Evolutionary conservation across 2,113 vertebrate genomes (phyloP).

Genomic region (Cebus imitator): DNA sequence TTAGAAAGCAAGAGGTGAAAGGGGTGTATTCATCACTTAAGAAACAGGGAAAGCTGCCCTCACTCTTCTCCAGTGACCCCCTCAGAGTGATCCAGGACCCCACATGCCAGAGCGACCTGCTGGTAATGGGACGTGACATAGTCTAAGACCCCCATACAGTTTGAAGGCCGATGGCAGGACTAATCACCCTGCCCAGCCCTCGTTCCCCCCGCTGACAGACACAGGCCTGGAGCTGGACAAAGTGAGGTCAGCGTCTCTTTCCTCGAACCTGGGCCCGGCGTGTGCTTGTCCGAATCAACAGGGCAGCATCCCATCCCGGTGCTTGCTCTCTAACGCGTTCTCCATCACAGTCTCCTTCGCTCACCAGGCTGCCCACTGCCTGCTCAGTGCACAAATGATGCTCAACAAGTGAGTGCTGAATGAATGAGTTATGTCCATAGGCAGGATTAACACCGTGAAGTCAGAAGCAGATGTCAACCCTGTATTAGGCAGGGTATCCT

Average conservation of each 20-base stretch:
- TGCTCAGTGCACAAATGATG: neutral
- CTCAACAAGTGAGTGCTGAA: neutral
- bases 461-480: neutral
- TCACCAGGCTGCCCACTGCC: neutral
- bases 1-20: conserved; percentile 18
- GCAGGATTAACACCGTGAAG: neutral
- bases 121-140: neutral
- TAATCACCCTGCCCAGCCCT: neutral
- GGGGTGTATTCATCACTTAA: neutral
- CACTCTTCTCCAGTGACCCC: neutral
- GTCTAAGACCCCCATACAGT: neutral
- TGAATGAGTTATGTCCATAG: neutral
- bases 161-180: neutral
- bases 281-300: too few relatives aligned
- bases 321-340: neutral
- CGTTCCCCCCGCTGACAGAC: neutral
- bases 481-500: neutral
- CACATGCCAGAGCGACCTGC: neutral
- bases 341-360: neutral
- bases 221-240: neutral
- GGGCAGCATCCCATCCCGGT: neutral
- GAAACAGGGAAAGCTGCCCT: neutral
- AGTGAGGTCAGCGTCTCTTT: neutral
- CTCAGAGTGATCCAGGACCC: neutral
- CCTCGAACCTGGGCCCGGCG: rapidly evolving